Evolutionary conservation across 2,113 vertebrate species (phyloP).

Genomic region (Circaetus cinerascens): DNA sequence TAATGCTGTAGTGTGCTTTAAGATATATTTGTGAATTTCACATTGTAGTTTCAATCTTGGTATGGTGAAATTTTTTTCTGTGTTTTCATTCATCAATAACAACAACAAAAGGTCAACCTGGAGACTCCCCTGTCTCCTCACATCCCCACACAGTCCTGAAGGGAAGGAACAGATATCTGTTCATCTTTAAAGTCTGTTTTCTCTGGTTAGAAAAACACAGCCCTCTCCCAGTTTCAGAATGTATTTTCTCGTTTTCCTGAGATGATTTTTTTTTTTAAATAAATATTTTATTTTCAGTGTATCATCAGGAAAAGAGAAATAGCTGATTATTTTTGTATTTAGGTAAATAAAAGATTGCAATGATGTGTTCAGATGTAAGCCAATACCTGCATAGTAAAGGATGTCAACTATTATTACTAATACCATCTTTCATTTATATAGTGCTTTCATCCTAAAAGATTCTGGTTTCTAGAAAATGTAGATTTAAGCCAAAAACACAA

Average conservation of each 20-base stretch:
- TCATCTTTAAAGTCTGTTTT: not conserved
- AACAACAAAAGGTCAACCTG: slow-evolving; percentile 1
- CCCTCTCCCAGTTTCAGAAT: not conserved
- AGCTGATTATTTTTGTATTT: slow-evolving; percentile 53
- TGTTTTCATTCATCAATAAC: not conserved
- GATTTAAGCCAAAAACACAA: slow-evolving; percentile 61
- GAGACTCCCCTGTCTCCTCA: not conserved
- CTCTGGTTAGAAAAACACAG: slow-evolving; percentile 26
- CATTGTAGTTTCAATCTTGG: slow-evolving; percentile 49
- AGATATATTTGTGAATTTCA: slow-evolving; percentile 61
- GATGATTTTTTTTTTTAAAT: not conserved
- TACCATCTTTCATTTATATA: slow-evolving; percentile 54
- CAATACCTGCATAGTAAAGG: slow-evolving; percentile 9
- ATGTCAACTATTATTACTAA: slow-evolving; percentile 39
- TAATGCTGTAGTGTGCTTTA: slow-evolving; percentile 62
- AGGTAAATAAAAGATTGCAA: slow-evolving; percentile 27
- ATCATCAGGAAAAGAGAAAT: not conserved
- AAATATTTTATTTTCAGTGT: slow-evolving; percentile 52
- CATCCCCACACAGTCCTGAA: not conserved
- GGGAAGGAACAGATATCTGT: not conserved
- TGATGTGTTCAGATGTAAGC: slow-evolving; percentile 14
- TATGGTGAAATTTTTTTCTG: slow-evolving; percentile 39
- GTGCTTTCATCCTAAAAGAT: slow-evolving; percentile 54
- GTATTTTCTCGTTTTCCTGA: slow-evolving; percentile 3
- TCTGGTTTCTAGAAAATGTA: slow-evolving; percentile 55